Evolutionary conservation across 64 coral and sea anemone genomes (phyloP).

Genomic region (Dendrophyllia cribrosa): DNA sequence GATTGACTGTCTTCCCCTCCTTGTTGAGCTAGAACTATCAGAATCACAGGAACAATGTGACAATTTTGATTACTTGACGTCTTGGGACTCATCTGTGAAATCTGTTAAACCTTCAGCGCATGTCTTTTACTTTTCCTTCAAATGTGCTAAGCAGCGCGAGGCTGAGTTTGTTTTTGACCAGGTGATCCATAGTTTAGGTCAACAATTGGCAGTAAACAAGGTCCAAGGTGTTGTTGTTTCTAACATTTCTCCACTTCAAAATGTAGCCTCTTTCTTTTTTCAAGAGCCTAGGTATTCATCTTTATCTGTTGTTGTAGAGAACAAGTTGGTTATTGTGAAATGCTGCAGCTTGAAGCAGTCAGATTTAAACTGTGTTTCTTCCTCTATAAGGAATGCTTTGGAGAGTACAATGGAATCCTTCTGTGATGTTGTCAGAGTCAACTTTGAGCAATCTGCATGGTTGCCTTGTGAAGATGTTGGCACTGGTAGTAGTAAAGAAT

Average conservation of each 20-base stretch:
- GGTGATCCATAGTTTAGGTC: background rate
- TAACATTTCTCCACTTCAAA: background rate
- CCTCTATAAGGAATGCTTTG: background rate
- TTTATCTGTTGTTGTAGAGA: background rate
- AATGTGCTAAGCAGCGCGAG: background rate
- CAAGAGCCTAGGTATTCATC: background rate
- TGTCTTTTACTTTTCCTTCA: background rate
- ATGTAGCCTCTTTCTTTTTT: background rate
- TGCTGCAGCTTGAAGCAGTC: background rate
- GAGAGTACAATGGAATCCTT: background rate
- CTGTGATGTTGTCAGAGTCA: background rate
- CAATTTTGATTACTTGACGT: background rate
- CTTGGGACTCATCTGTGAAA: background rate
- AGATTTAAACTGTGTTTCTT: background rate
- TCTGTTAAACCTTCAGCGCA: background rate
- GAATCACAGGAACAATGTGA: background rate
- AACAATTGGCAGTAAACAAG: background rate
- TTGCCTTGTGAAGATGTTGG: background rate
- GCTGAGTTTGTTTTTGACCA: background rate
- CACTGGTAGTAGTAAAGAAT: background rate
- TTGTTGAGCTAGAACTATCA: background rate
- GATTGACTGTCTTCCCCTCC: background rate
- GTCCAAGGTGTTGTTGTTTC: background rate
- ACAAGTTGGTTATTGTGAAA: background rate
- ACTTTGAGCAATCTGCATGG: background rate